These are phyloP conservation scores for Oryzias woworae DNA, from an alignment of 2,113 vertebrate genomes.

Conservation along the genomic window DNA sequence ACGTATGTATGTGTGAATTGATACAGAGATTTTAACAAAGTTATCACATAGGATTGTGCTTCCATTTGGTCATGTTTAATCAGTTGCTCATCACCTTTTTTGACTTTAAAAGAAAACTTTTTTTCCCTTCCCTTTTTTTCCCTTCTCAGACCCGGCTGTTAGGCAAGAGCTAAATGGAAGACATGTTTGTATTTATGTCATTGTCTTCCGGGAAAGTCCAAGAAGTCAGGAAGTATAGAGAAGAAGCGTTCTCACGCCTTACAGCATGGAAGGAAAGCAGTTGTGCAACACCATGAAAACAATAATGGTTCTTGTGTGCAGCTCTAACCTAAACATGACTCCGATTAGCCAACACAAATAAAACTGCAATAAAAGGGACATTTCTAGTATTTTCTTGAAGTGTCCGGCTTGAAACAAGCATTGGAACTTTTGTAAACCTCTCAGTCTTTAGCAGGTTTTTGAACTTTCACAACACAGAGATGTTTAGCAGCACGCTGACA, in stretches of 20 bases:
- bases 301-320: slow-evolving; percentile 5
- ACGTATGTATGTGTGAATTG: too few relatives aligned
- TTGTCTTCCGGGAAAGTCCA: slow-evolving; percentile 18
- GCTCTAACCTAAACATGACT: slow-evolving; percentile 5
- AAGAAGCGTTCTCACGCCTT: neutral
- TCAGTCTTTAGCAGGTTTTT: too few relatives aligned
- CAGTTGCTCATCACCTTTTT: slow-evolving; percentile 12
- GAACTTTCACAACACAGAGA: too few relatives aligned
- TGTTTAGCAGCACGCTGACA: too few relatives aligned
- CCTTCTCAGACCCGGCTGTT: slow-evolving; percentile 13
- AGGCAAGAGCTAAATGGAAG: slow-evolving; percentile 26
- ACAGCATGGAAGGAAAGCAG: neutral
- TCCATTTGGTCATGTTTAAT: slow-evolving; percentile 45
- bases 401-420: too few relatives aligned
- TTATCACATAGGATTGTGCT: neutral
- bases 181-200: slow-evolving; percentile 49
- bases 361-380: too few relatives aligned
- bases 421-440: too few relatives aligned
- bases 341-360: neutral
- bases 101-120: neutral
- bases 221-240: slow-evolving; percentile 17
- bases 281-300: slow-evolving; percentile 14
- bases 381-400: too few relatives aligned
- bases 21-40: too few relatives aligned
- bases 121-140: too few relatives aligned